Conservation (phyloP, 2,888 invertebrate genomes). For the Catotricha subobsoleta region DNA sequence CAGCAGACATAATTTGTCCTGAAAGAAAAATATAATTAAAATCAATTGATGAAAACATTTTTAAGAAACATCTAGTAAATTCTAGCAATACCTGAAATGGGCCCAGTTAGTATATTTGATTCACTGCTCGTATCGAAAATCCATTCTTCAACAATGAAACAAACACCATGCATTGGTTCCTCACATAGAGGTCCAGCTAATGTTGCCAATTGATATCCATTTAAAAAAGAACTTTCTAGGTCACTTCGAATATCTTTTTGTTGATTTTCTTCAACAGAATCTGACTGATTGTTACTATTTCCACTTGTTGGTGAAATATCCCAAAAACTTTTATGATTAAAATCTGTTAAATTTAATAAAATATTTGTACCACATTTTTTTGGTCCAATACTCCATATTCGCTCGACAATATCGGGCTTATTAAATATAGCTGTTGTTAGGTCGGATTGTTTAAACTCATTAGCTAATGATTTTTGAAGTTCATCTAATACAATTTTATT, state of each 20-base stretch:
- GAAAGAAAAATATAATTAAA: conserved; percentile 15
- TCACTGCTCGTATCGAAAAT: conserved; percentile 32
- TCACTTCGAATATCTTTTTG: conserved; percentile 36
- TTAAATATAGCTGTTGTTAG: background rate
- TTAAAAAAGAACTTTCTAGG: conserved; percentile 62
- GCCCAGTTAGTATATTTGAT: conserved; percentile 23
- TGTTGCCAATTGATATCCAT: conserved; percentile 73
- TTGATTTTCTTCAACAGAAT: no score
- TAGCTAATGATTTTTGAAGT: conserved; percentile 9
- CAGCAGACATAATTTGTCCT: conserved; percentile 82
- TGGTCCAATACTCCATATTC: conserved; percentile 87
- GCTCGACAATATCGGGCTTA: conserved; percentile 1
- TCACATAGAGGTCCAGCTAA: conserved; percentile 88
- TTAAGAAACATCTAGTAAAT: background rate
- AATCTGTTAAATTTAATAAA: conserved; percentile 58
- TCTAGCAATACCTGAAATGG: conserved; percentile 34
- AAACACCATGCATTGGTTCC: conserved; percentile 92
- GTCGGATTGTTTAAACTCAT: background rate
- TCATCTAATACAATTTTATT: conserved; percentile 7
- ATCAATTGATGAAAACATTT: background rate
- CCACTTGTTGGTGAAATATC: conserved; percentile 24
- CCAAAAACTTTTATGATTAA: conserved; percentile 44
- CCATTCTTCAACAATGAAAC: conserved; percentile 80
- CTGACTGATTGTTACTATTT: conserved; percentile 12
- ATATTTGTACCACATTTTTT: conserved; percentile 78